These are phyloP conservation scores for Aplysia californica DNA, from an alignment of 1,140 invertebrate genomes.

Conservation along the genomic window DNA sequence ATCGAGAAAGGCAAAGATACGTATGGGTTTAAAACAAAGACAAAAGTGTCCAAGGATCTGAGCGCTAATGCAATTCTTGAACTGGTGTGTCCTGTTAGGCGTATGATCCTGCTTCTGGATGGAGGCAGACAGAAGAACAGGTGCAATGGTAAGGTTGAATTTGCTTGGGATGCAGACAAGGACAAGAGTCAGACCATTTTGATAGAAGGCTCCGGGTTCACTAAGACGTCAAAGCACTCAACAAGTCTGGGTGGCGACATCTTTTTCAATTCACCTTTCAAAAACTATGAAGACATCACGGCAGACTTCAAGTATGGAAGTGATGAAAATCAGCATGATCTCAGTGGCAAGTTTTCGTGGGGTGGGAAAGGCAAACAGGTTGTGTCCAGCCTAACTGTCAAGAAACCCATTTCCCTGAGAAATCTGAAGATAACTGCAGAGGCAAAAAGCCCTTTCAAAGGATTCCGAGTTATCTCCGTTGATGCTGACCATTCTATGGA, in stretches of 20 bases:
- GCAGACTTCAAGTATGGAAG: constrained; percentile 10
- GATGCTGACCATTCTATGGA: neutral
- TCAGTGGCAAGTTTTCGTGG: constrained; percentile 5
- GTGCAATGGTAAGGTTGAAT: constrained; percentile 38
- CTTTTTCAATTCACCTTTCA: constrained; percentile 49
- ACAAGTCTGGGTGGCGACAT: constrained; percentile 33
- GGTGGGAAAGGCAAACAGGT: constrained; percentile 13
- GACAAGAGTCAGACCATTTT: constrained; percentile 43
- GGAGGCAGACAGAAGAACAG: constrained; percentile 28
- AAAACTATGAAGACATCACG: constrained; percentile 28
- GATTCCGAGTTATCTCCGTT: neutral
- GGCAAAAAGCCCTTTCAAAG: constrained; percentile 18
- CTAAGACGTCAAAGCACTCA: neutral
- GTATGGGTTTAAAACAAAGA: constrained; percentile 17
- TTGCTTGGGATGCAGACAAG: constrained; percentile 46
- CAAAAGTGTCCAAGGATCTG: constrained; percentile 19
- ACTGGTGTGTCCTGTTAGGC: constrained; percentile 34
- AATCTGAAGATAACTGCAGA: constrained; percentile 8
- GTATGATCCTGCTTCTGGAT: constrained; percentile 22
- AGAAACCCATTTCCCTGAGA: constrained; percentile 29
- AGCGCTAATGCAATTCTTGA: constrained; percentile 21
- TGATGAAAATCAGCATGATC: constrained; percentile 16
- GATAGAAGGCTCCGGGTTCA: neutral
- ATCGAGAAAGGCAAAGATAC: constrained; percentile 9
- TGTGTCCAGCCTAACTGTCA: constrained; percentile 11